These are phyloP conservation scores for Girardinichthys multiradiatus DNA, from an alignment of 2,113 vertebrate species.

Conservation along the genomic window DNA sequence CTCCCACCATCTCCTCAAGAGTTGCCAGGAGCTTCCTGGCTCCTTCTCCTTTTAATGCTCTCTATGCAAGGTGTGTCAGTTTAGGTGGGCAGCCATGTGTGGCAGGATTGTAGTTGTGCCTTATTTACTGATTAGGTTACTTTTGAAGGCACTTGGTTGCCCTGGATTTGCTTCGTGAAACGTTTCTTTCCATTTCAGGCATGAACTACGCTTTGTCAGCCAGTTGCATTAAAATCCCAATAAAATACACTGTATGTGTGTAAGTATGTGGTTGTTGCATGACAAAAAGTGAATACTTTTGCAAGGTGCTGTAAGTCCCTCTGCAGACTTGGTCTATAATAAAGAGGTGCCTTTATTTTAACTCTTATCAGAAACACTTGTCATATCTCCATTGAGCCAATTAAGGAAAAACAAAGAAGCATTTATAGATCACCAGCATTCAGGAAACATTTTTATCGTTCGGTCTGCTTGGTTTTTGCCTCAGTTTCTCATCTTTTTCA, in stretches of 20 bases:
- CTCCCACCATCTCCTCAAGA: background rate
- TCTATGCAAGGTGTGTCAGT: background rate
- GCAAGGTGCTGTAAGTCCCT: slow-evolving; percentile 31
- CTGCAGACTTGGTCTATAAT: slow-evolving; percentile 41
- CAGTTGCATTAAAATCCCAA: background rate
- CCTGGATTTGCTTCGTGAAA: background rate
- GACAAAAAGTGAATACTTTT: background rate
- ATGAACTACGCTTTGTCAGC: background rate
- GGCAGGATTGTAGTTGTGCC: background rate
- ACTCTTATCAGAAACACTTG: slow-evolving; percentile 31
- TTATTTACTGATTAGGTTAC: background rate
- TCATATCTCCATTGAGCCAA: slow-evolving; percentile 26
- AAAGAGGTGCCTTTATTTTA: slow-evolving; percentile 79
- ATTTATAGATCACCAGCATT: slow-evolving; percentile 30
- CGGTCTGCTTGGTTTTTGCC: slow-evolving; percentile 34
- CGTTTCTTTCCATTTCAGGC: background rate
- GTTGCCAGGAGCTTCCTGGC: background rate
- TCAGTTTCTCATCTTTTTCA: slow-evolving; percentile 39
- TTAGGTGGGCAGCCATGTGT: background rate
- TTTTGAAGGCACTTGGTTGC: too few relatives aligned
- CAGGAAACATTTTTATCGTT: slow-evolving; percentile 9
- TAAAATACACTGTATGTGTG: too few relatives aligned
- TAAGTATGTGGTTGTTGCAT: background rate
- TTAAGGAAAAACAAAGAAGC: slow-evolving; percentile 22
- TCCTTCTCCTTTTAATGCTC: background rate